These are phyloP conservation scores for Myodes glareolus DNA, from an alignment of 2,113 vertebrate genomes.

Conservation along the genomic window DNA sequence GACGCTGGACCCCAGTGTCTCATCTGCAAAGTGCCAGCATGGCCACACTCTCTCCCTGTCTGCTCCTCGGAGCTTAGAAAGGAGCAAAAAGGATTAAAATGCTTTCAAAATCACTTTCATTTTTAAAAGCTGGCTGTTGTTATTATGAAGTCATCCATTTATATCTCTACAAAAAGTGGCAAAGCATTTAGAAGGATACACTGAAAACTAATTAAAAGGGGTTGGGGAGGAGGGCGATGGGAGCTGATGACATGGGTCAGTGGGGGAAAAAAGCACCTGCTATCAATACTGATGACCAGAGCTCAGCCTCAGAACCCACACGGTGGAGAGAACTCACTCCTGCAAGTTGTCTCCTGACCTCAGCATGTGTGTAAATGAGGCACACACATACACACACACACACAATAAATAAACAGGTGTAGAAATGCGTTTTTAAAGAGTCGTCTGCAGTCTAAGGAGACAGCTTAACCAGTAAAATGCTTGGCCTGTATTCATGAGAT, in stretches of 20 bases:
- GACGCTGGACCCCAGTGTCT: neutral
- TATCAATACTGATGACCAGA: neutral
- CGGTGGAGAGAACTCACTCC: neutral
- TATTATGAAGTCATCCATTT: neutral
- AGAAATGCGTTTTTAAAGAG: neutral
- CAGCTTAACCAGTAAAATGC: neutral
- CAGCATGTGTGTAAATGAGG: neutral
- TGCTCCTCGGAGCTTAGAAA: neutral
- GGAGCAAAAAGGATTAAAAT: conserved; percentile 26
- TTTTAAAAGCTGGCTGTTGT: neutral
- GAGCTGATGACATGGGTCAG: neutral
- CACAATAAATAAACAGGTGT: neutral
- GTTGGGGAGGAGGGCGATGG: neutral
- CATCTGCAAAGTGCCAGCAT: neutral
- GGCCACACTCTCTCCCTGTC: neutral
- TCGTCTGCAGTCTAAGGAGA: neutral
- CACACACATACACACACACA: neutral
- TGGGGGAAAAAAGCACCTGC: neutral
- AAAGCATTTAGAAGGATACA: neutral
- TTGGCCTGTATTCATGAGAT: neutral
- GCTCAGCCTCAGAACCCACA: neutral
- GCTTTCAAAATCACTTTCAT: conserved; percentile 35
- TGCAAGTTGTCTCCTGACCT: neutral
- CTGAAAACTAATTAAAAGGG: neutral
- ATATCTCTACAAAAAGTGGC: neutral